Evolutionary conservation across 2,888 invertebrate species (phyloP), one percentile per base, ranked within the genome.

Genomic region (Andrena camellia): DNA sequence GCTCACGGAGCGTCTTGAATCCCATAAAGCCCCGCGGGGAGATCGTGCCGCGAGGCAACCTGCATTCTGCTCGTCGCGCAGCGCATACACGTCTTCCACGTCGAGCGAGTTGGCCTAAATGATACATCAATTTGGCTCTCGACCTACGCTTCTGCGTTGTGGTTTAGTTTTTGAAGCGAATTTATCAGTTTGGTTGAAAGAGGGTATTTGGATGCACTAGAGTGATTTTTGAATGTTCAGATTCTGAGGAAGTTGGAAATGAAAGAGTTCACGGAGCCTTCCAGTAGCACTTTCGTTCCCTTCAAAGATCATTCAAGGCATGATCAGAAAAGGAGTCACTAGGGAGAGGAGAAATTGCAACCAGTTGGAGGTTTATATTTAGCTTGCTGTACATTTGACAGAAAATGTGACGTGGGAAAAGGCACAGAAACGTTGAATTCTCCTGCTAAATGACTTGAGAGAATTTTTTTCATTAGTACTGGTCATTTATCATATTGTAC

Each of bases 21-120:
- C 83, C 60, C 52, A 60, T 68, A 85, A 82, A 77, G 77, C 74
- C 81, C 86, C 86, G 69, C 48, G 62, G 84, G 86, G 86, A 86
- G 66, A 63, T 64, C 54, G 48, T 67, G 42, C 73, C 63, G 54
- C 52, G 66, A 70, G 60, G 50, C 72, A 68, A 70, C 67, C 31
- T 67, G 77, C 62, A 75, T 81, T 70, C 69, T 73, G 31, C 63
- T 13, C 60, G 54, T 59, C 33, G 64, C 67, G 29, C 63, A 62
- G 52, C 29, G 54, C 69, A 77, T 59, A 71, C 66, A 72, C 70
- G 72, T 66, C 77, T 64, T 35, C 29, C 33, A 29, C 50, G 60
- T 54, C 42, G 50, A 26, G 29, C 66, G 67, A 76, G 70, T 63
- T 70, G 48, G 13, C 57, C 13, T 79, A 79, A 86, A 86, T 86